phyloP scores from a whole-genome alignment of 2,888 invertebrate genomes.

The Ichneumoninae sp. region DNA sequence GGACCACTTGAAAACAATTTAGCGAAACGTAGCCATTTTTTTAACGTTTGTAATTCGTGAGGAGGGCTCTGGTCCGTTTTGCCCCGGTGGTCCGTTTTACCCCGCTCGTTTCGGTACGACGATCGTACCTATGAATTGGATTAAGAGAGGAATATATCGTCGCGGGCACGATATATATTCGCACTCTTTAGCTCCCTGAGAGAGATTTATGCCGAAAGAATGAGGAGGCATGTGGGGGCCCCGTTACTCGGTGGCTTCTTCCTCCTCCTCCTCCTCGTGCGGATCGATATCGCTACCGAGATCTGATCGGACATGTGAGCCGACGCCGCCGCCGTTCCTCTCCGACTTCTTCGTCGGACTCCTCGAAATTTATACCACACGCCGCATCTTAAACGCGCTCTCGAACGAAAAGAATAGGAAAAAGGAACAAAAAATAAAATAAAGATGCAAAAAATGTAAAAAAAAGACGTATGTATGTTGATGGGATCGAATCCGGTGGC shows the following conservation, averaged over 20 bases:
- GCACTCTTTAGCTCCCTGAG: slow-evolving; percentile 45
- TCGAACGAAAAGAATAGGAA: slow-evolving; percentile 52
- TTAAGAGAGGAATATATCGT: neutral
- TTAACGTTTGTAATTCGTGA: too few species aligned
- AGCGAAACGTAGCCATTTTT: too few species aligned
- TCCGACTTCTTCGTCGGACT: slow-evolving; percentile 53
- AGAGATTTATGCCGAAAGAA: slow-evolving; percentile 66
- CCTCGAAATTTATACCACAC: slow-evolving; percentile 72
- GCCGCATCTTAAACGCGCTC: slow-evolving; percentile 70
- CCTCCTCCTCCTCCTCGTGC: slow-evolving; percentile 53
- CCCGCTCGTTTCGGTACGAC: neutral
- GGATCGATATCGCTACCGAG: slow-evolving; percentile 64
- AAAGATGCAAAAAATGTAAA: slow-evolving; percentile 23
- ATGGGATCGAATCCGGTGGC: slow-evolving; percentile 46
- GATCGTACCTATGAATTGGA: slow-evolving; percentile 15
- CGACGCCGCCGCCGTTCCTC: slow-evolving; percentile 26
- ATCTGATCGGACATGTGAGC: slow-evolving; percentile 56
- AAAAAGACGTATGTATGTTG: slow-evolving; percentile 37
- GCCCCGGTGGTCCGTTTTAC: neutral
- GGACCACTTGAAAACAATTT: too few species aligned
- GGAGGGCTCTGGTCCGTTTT: too few species aligned
- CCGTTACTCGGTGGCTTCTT: slow-evolving; percentile 55
- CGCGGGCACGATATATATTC: slow-evolving; percentile 42
- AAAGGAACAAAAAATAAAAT: slow-evolving; percentile 38
- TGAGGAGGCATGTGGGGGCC: slow-evolving; percentile 31